These are phyloP conservation scores for Trachelus troglodyta DNA, from an alignment of 2,888 invertebrate genomes.

Conservation along the genomic window DNA sequence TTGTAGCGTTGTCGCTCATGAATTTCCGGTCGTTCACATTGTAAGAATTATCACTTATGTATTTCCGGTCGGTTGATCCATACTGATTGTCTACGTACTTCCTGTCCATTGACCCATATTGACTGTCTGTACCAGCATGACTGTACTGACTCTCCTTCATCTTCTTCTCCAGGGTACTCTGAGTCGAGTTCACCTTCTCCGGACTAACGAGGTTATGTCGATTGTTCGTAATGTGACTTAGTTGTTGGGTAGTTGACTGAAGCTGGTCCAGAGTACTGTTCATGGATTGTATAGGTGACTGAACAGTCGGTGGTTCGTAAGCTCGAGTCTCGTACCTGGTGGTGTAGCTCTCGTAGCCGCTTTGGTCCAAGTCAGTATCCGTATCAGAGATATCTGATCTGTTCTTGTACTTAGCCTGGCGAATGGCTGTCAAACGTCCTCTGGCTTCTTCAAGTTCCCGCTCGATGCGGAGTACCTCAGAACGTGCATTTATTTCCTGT, in stretches of 20 bases:
- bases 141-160: constrained; percentile 50
- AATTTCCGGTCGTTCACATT: constrained; percentile 35
- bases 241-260: constrained; percentile 42
- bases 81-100: constrained; percentile 34
- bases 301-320: constrained; percentile 68
- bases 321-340: constrained; percentile 70
- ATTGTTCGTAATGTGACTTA: constrained; percentile 47
- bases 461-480: constrained; percentile 94
- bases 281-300: constrained; percentile 32
- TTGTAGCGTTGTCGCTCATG: constrained; percentile 41
- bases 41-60: constrained; percentile 32
- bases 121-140: constrained; percentile 32
- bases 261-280: constrained; percentile 44
- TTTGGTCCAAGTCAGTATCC: constrained; percentile 73
- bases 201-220: constrained; percentile 54
- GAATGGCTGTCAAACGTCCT: constrained; percentile 87
- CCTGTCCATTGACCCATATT: constrained; percentile 46
- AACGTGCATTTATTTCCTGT: constrained; percentile 92
- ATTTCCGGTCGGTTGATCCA: constrained; percentile 18
- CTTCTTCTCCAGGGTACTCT: constrained; percentile 55
- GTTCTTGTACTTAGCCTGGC: constrained; percentile 91
- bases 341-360: constrained; percentile 62
- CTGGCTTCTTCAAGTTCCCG: constrained; percentile 93
- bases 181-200: constrained; percentile 59
- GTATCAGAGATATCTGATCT: constrained; percentile 71